Evolutionary conservation across 2,888 invertebrate genomes (phyloP), one percentile per base, ranked within the genome.

Genomic region (Laspeyria flexula): DNA sequence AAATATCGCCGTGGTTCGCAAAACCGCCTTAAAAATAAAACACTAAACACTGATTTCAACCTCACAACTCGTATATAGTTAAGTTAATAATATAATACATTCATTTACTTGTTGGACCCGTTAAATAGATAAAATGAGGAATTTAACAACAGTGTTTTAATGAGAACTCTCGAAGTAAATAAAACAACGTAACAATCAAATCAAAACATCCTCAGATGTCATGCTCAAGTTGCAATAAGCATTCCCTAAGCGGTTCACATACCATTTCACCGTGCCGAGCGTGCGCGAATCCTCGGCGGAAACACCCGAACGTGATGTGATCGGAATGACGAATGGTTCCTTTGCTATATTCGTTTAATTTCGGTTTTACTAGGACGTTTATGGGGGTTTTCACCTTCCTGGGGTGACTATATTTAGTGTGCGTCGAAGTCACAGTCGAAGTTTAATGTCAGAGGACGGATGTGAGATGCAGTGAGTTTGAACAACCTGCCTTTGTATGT

Each of bases 251-350:
- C 50, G 45, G 44, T 21, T 4, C 21, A 46, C 43, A 55, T 52
- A 43, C 61, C 60, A 58, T 65, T 70, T 64, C 68, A 60, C 67
- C 41, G 3, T 7, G 3, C 35, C 42, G 51, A 56, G 35, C n/a
- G 55, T 41, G 41, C 53, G 65, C 56, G 55, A 71, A 73, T 65
- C 40, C 71, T 68, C 63, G 50, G 48, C 70, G 73, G 75, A 73
- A 66, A 66, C 65, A 62, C 47, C 33, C 60, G 60, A 58, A 34
- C 29, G 49, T 21, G 25, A 53, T 65, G 73, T 62, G 73, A 53
- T 54, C 40, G 38, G 71, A 70, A 71, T 71, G 35, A 55, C 51
- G 47, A 63, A 54, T 30, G 50, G 50, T 60, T 67, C 54, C 60
- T 63, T 50, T 55, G 63, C 60, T 60, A 57, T 57, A 55, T 56